phyloP scores from a whole-genome alignment of 2,888 invertebrate species.

The Caenorhabditis zanzibari region DNA sequence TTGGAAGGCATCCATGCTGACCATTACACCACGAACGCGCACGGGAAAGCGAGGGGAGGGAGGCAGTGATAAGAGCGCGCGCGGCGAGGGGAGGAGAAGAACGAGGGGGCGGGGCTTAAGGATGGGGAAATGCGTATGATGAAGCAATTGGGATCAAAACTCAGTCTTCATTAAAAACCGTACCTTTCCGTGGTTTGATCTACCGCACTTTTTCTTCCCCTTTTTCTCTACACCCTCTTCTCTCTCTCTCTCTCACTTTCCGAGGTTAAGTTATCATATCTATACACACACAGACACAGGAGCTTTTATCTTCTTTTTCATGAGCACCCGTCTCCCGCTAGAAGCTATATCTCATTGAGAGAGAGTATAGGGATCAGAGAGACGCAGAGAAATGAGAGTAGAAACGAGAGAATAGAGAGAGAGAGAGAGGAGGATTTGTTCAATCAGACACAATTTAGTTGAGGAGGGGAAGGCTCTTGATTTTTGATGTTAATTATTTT shows the following conservation, averaged over 20 bases:
- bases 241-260: slow-evolving; percentile 5
- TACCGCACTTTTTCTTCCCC: slow-evolving; percentile 3
- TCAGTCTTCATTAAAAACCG: neutral
- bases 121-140: neutral
- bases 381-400: slow-evolving; percentile 21
- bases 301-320: slow-evolving; percentile 37
- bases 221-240: slow-evolving; percentile 1
- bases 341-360: slow-evolving; percentile 2
- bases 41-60: neutral
- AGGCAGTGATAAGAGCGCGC: slow-evolving; percentile 40
- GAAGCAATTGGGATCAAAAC: neutral
- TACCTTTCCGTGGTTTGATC: slow-evolving; percentile 21
- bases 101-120: no score
- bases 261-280: slow-evolving; percentile 42
- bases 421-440: slow-evolving; percentile 14
- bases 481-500: slow-evolving; percentile 53
- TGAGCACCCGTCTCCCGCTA: slow-evolving; percentile 31
- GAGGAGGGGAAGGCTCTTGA: slow-evolving; percentile 30
- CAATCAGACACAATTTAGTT: slow-evolving; percentile 44
- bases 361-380: slow-evolving; percentile 41
- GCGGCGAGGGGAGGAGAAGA: slow-evolving; percentile 21
- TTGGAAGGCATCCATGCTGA: slow-evolving; percentile 76
- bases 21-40: slow-evolving; percentile 74
- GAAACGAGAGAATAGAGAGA: neutral
- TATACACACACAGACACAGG: slow-evolving; percentile 28